Evolutionary conservation across 2,113 vertebrate genomes (phyloP).

Genomic region (Xyliphius kryptos): DNA sequence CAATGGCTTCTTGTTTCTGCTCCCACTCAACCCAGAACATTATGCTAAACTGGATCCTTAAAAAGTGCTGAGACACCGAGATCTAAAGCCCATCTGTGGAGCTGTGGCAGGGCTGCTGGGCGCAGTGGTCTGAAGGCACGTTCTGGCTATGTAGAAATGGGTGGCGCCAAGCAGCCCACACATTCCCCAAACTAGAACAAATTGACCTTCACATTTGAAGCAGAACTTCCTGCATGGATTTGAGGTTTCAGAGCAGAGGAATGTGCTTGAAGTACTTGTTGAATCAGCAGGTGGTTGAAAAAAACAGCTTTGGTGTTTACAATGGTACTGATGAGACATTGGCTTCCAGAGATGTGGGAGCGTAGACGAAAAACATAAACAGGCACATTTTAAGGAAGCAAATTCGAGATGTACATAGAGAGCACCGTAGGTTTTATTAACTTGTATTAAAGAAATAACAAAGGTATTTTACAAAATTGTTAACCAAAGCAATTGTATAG

Average conservation of each 20-base stretch:
- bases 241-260: constrained; percentile 18
- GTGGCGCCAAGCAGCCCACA: constrained; percentile 7
- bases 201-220: constrained; percentile 16
- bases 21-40: constrained; percentile 19
- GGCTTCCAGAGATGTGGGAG: not conserved
- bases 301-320: constrained; percentile 10
- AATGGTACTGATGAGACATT: not conserved
- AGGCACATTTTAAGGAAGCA: too few relatives aligned
- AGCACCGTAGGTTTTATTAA: too few relatives aligned
- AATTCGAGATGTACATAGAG: too few relatives aligned
- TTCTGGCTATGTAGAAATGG: constrained; percentile 8
- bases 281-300: constrained; percentile 16
- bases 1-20: constrained; percentile 18
- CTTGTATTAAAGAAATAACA: too few relatives aligned
- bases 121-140: constrained; percentile 21
- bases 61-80: constrained; percentile 21
- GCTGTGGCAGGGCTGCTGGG: constrained; percentile 14
- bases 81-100: not conserved
- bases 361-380: not conserved
- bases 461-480: too few relatives aligned
- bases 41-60: constrained; percentile 1
- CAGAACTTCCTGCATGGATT: constrained; percentile 4
- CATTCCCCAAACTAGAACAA: constrained; percentile 18
- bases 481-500: too few relatives aligned
- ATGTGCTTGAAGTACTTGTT: constrained; percentile 13